Evolutionary conservation across 2,797 vertebrate species (phyloP).

Genomic region (Micromesistius poutassou): DNA sequence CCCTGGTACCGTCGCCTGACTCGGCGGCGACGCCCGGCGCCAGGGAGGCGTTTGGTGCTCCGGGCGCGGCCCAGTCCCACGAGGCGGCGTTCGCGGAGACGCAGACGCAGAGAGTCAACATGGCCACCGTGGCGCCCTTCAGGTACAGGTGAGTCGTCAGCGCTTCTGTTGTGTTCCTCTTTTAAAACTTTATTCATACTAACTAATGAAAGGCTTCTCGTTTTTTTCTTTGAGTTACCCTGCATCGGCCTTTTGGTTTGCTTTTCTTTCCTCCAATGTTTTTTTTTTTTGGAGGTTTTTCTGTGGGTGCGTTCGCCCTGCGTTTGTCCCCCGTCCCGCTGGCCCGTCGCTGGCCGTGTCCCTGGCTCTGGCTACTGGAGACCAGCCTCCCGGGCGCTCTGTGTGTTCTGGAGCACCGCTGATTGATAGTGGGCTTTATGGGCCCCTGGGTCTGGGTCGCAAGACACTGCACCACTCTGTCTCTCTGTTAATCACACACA

Average conservation of each 20-base stretch:
- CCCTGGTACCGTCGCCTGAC: conserved; percentile 25
- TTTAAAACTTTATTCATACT: conserved; percentile 5
- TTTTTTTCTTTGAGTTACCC: not conserved
- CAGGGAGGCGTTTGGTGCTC: not conserved
- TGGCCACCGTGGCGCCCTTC: conserved; percentile 88
- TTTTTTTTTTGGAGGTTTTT: no score
- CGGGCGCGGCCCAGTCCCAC: conserved; percentile 13
- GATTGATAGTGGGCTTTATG: conserved; percentile 42
- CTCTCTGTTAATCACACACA: not conserved
- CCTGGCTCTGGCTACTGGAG: not conserved
- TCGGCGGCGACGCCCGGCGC: conserved; percentile 11
- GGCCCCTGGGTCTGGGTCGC: conserved; percentile 22
- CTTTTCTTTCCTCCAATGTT: no score
- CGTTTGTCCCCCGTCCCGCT: not conserved
- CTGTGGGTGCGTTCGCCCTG: not conserved
- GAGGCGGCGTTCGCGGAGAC: conserved; percentile 43
- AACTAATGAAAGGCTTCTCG: not conserved
- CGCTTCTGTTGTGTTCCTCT: conserved; percentile 12
- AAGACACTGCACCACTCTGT: conserved; percentile 6
- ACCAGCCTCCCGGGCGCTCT: conserved; percentile 22
- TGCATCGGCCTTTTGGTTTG: not conserved
- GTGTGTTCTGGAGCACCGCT: conserved; percentile 53
- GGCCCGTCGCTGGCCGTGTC: not conserved
- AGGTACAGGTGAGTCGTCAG: conserved; percentile 77
- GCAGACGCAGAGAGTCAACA: conserved; percentile 74